Evolutionary conservation across 2,888 invertebrate species (phyloP), one percentile per base, ranked within the genome.

Genomic region (Pristionchus japonicus): DNA sequence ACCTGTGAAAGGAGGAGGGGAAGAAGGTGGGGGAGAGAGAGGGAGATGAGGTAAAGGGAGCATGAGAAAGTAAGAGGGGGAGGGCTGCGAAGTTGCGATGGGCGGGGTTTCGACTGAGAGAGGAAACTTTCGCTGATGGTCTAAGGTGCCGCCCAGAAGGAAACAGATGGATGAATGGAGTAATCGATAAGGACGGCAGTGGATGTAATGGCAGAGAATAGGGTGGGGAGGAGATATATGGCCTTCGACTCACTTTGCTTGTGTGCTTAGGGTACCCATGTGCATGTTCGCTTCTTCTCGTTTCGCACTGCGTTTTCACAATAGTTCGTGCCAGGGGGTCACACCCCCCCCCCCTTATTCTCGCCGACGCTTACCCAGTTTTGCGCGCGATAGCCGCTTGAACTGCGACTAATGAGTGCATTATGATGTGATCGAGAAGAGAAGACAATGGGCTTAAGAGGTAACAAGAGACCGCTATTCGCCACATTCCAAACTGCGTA

Each of bases 1-100:
- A 70, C 70, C 70, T 70, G 85, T 40, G 89, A 84, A 77, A 74
- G 49, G 74, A 61, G 70, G 88, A 88, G 70, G 77, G 82, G 61
- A 67, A 43, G 34, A 40, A 70, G 43, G 74, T 61, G 40, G 88
- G 67, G n/a, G n/a, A n/a, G n/a, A n/a, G 40, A 83, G 40, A 40
- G 70, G 40, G 23, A 31, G 37, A 23, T 27, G 43, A 52, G 37
- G 64, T 34, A 83, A 84, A 49, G 74, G 80, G 88, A 88, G 20
- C 31, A 52, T 61, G 70, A 61, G 49, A 70, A 80, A 80, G 83
- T 34, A 52, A 52, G 77, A 84, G 88, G 74, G 82, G 70, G 40
- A 61, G 77, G 84, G 70, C 61, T 77, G 77, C 23, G 37, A 77
- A 52, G 57, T 34, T 37, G 43, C n/a, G 77, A 47, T 23, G 74